phyloP scores from a whole-genome alignment of 2,797 vertebrate genomes.

The Crax fasciolata region DNA sequence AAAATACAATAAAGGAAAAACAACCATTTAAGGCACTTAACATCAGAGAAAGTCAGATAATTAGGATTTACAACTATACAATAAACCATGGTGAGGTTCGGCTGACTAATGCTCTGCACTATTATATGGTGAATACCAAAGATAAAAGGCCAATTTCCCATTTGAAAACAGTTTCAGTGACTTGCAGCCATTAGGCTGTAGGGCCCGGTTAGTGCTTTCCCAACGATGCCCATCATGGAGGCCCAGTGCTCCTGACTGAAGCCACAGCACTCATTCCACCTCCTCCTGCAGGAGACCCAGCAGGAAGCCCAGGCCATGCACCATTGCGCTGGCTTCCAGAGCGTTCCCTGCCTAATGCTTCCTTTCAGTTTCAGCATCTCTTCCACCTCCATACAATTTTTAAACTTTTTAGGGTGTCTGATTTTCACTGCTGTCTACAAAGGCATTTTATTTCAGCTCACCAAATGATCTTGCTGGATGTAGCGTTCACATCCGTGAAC shows the following conservation, averaged over 20 bases:
- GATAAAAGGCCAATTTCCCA: constrained; percentile 61
- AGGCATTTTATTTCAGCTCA: not conserved
- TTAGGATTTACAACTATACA: constrained; percentile 60
- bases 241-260: not conserved
- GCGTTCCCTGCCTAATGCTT: not conserved
- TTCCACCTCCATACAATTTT: not conserved
- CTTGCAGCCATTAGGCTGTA: not conserved
- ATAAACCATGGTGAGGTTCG: constrained; percentile 56
- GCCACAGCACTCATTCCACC: not conserved
- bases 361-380: not conserved
- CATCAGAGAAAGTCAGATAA: constrained; percentile 67
- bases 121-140: constrained; percentile 31
- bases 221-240: fast-evolving
- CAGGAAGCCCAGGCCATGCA: not conserved
- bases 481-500: not conserved
- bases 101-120: constrained; percentile 50
- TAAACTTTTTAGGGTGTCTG: not conserved
- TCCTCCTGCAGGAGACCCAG: not conserved
- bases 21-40: constrained; percentile 69
- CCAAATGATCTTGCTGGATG: not conserved
- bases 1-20: constrained; percentile 54
- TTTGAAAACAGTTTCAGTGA: constrained; percentile 55
- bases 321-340: too few relatives aligned
- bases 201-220: not conserved
- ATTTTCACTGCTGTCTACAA: not conserved